phyloP scores from a whole-genome alignment of 2,113 vertebrate species.

The Dermatemys mawii region DNA sequence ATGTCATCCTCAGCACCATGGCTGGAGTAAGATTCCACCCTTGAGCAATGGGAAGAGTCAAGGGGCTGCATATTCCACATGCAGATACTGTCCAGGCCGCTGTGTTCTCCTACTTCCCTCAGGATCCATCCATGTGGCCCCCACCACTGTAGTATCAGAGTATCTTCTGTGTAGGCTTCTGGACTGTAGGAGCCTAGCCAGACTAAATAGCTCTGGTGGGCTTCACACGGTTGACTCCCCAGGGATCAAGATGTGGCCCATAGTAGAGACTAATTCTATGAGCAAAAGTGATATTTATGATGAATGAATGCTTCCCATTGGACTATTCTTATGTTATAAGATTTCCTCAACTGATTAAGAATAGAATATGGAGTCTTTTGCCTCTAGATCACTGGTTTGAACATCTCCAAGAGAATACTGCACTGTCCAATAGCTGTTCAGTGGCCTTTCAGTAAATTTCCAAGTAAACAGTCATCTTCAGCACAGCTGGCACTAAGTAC shows the following conservation, averaged over 20 bases:
- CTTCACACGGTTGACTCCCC: background rate
- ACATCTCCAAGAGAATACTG: background rate
- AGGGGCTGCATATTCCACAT: fast-evolving
- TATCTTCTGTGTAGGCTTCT: background rate
- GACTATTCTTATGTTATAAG: background rate
- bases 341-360: background rate
- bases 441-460: background rate
- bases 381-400: background rate
- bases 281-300: background rate
- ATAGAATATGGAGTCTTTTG: background rate
- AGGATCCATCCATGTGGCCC: background rate
- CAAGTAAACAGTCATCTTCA: background rate
- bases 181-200: background rate
- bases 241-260: background rate
- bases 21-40: background rate
- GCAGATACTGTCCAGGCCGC: fast-evolving
- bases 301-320: background rate
- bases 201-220: background rate
- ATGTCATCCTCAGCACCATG: background rate
- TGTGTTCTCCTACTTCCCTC: background rate
- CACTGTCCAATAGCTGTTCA: background rate
- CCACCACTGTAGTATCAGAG: background rate
- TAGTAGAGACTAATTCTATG: background rate
- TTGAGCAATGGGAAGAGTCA: background rate
- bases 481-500: background rate